Conservation (phyloP, 2,888 invertebrate genomes). For the Agrotis clavis region DNA sequence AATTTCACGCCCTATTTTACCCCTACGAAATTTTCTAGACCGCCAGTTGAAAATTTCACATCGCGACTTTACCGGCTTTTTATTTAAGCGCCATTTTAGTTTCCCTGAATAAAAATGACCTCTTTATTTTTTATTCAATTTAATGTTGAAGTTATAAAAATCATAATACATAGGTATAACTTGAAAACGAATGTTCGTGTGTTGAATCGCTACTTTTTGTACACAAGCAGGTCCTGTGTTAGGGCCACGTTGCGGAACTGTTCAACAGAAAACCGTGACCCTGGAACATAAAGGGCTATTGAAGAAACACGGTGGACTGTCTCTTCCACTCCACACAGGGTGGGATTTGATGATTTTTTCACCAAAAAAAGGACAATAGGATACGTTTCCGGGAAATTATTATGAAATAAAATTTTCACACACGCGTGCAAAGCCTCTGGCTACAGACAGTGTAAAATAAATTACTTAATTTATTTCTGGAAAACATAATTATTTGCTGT, state of each 20-base stretch:
- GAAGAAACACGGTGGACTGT: too few species aligned
- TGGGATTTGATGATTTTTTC: too few species aligned
- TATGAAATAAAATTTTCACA: too few species aligned
- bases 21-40: constrained; percentile 82
- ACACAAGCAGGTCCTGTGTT: too few species aligned
- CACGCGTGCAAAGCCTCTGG: background rate
- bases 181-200: background rate
- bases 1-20: constrained; percentile 90
- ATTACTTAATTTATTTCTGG: constrained; percentile 51
- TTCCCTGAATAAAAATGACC: constrained; percentile 82
- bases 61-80: constrained; percentile 80
- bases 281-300: too few species aligned
- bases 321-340: too few species aligned
- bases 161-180: background rate
- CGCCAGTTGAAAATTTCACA: constrained; percentile 84
- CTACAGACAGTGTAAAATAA: constrained; percentile 57
- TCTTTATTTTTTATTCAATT: constrained; percentile 81
- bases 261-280: too few species aligned
- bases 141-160: constrained; percentile 71
- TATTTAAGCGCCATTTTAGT: constrained; percentile 83
- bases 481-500: constrained; percentile 41
- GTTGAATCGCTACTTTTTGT: too few species aligned
- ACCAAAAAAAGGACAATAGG: too few species aligned
- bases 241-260: too few species aligned
- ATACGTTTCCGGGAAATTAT: background rate